Conservation (phyloP, 2,797 vertebrate genomes). For the Rhadinocentrus ornatus region DNA sequence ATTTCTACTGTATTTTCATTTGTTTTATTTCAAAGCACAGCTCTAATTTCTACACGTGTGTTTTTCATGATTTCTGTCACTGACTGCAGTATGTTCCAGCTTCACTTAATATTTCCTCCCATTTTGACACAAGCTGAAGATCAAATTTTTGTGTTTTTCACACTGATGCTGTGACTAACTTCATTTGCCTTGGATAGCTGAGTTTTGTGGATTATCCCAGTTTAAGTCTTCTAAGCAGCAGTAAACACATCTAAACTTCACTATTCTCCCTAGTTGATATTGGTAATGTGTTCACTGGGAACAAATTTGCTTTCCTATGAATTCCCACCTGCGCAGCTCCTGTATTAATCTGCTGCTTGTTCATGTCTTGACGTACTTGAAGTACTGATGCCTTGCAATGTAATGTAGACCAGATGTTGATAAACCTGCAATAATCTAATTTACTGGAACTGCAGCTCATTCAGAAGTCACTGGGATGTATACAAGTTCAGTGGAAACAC, state of each 20-base stretch:
- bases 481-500: conserved; percentile 23
- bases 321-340: conserved; percentile 1
- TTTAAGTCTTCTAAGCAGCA: neutral
- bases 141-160: neutral
- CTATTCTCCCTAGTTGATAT: neutral
- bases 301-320: conserved; percentile 15
- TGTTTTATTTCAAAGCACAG: conserved; percentile 1
- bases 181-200: neutral
- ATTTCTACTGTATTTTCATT: neutral
- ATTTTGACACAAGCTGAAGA: conserved; percentile 6
- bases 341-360: neutral
- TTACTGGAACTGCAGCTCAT: conserved; percentile 50
- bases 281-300: conserved; percentile 10
- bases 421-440: conserved; percentile 33
- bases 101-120: neutral
- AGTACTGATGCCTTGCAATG: conserved; percentile 7
- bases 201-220: conserved; percentile 16
- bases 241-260: conserved; percentile 17
- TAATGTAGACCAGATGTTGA: conserved; percentile 2
- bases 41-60: neutral
- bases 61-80: conserved; percentile 7
- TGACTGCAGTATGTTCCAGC: neutral
- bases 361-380: neutral
- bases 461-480: conserved; percentile 54
- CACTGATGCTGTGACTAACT: neutral